Percentiles rank a stretch among this genome's conserved stretches.
These are phyloP conservation scores for Protonibea diacanthus DNA, from an alignment of 2,797 vertebrate species.

Conservation along the genomic window DNA sequence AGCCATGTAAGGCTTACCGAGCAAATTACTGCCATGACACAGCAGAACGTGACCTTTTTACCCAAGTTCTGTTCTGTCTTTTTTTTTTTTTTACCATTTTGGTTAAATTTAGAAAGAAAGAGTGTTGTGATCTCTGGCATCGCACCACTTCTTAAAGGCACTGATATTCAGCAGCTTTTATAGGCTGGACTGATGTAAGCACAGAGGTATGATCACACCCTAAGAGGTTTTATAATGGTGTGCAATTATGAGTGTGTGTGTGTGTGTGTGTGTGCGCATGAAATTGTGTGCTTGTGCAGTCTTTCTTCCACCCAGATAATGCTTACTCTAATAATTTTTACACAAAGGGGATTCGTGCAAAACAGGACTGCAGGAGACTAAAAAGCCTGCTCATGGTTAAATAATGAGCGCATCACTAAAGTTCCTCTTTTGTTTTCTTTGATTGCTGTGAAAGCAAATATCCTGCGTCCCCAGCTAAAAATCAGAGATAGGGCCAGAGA, in stretches of 20 bases:
- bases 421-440: conserved; percentile 69
- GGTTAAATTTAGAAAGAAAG: background rate
- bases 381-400: conserved; percentile 76
- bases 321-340: conserved; percentile 74
- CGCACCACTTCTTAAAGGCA: conserved; percentile 16
- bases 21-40: conserved; percentile 38
- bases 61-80: background rate
- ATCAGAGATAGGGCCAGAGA: conserved; percentile 37
- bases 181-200: conserved; percentile 38
- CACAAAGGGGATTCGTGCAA: conserved; percentile 53
- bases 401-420: conserved; percentile 74
- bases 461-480: conserved; percentile 45
- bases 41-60: conserved; percentile 14
- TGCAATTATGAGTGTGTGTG: conserved; percentile 48
- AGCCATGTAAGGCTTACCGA: conserved; percentile 35
- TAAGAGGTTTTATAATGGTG: conserved; percentile 57
- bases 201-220: conserved; percentile 45
- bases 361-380: conserved; percentile 60
- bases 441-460: conserved; percentile 70
- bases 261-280: conserved; percentile 14
- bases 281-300: conserved; percentile 20
- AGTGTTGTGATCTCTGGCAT: background rate
- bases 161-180: conserved; percentile 53
- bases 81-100: conserved; percentile 6
- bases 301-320: conserved; percentile 59